Evolutionary conservation across 2,113 vertebrate species (phyloP), one percentile per base, ranked within the genome.

Genomic region (Odontesthes bonariensis): DNA sequence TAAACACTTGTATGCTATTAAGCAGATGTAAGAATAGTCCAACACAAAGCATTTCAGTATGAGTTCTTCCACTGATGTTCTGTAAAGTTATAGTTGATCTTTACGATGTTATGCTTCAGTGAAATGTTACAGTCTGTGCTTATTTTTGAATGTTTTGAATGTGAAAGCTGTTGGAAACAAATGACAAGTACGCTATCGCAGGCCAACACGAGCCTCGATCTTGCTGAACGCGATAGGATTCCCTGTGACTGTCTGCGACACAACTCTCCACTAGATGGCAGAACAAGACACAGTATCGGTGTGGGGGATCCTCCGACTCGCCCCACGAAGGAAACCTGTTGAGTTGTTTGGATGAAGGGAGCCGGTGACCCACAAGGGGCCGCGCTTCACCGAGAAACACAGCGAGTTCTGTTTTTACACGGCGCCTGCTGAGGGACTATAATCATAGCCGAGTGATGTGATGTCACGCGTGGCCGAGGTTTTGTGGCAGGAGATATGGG

Each of bases 221-320:
- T 42, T 23, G 32, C 35, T 16, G 14, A 38, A 22, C 38, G 3
- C 38, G 0, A 65, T 8, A 40, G 22, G 23, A 40, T 19, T 12
- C 33, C 14, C 16, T n/a, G 14, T 49, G 17, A 19, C 46, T 8
- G 46, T 49, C 19, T 38, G 7, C 35, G 35, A 3, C 20, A 13
- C 8, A 3, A 7, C 9, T 54, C 3, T 11, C 87, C 94, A 83
- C 88, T 87, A 93, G 94, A 86, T 92, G 94, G 86, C 91, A 86
- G 63, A 54, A 76, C 35, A 87, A 77, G 56, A 91, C 86, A 68
- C 69, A 0, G 9, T 62, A 85, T 89, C 2, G 1, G 5, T 38
- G 7, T 38, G 17, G 17, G 16, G 35, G 19, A 61, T 20, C 19
- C 2, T 23, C 55, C 4, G 12, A 20, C 23, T 38, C 62, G 3